Conservation (phyloP, 2,113 vertebrate genomes). For the Nothocercus julius region DNA sequence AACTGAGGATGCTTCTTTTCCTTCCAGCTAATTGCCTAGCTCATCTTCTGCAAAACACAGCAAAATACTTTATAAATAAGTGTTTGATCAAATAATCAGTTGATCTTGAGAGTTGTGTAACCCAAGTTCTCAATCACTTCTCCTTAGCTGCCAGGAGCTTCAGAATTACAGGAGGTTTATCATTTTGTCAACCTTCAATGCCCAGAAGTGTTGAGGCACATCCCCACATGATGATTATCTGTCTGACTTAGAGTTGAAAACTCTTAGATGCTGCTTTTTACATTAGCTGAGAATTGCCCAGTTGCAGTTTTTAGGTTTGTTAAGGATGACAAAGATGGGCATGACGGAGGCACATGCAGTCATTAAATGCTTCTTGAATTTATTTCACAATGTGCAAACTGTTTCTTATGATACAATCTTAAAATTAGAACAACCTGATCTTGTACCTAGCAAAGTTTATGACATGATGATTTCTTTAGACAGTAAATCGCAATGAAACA, state of each 20-base stretch:
- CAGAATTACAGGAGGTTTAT: conserved; percentile 8
- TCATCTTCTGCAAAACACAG: conserved; percentile 12
- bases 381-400: conserved; percentile 49
- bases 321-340: conserved; percentile 57
- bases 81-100: conserved; percentile 42
- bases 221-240: conserved; percentile 62
- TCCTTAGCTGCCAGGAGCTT: conserved; percentile 17
- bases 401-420: conserved; percentile 62
- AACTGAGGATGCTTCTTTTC: neutral
- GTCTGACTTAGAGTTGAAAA: conserved; percentile 49
- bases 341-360: conserved; percentile 5
- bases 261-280: conserved; percentile 55
- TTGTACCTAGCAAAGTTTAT: conserved; percentile 51
- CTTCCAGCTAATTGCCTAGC: neutral
- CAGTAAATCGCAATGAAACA: conserved; percentile 55
- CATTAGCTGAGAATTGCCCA: conserved; percentile 62
- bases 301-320: conserved; percentile 63
- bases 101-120: conserved; percentile 24
- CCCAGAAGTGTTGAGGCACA: conserved; percentile 56
- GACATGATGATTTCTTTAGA: conserved; percentile 49
- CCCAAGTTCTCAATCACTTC: conserved; percentile 55
- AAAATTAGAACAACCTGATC: conserved; percentile 56
- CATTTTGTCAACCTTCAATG: conserved; percentile 52
- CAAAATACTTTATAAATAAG: conserved; percentile 32
- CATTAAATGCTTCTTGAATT: conserved; percentile 62